Evolutionary conservation across 2,113 vertebrate species (phyloP).

Genomic region (Indri indri): DNA sequence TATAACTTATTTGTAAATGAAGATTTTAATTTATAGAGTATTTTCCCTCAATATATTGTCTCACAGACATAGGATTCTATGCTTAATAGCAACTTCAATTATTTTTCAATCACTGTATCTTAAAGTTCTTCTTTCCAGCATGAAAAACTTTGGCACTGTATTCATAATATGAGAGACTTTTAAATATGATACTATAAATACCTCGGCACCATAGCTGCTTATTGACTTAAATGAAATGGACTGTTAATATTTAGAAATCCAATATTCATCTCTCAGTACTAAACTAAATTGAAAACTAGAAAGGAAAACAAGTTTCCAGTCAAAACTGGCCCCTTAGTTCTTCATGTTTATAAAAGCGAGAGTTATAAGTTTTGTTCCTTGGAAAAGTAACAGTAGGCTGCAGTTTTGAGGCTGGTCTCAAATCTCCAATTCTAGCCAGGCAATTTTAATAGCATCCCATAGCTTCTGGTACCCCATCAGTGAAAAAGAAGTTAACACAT

Average conservation of each 20-base stretch:
- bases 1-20: slow-evolving; percentile 10
- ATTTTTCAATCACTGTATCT: slow-evolving; percentile 26
- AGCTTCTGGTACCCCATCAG: neutral
- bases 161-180: neutral
- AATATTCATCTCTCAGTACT: slow-evolving; percentile 6
- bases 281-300: neutral
- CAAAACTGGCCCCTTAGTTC: neutral
- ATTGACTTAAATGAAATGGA: slow-evolving; percentile 35
- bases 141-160: neutral
- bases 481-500: neutral
- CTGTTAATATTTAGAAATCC: slow-evolving; percentile 29
- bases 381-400: neutral
- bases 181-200: slow-evolving; percentile 26
- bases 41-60: neutral
- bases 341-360: neutral
- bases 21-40: neutral
- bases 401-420: neutral
- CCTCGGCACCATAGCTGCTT: neutral
- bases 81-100: neutral
- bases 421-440: neutral
- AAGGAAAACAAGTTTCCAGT: neutral
- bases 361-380: neutral
- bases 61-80: neutral
- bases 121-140: neutral
- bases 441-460: neutral